phyloP scores from a whole-genome alignment of 2,888 invertebrate genomes.

The Argyra leucocephala region DNA sequence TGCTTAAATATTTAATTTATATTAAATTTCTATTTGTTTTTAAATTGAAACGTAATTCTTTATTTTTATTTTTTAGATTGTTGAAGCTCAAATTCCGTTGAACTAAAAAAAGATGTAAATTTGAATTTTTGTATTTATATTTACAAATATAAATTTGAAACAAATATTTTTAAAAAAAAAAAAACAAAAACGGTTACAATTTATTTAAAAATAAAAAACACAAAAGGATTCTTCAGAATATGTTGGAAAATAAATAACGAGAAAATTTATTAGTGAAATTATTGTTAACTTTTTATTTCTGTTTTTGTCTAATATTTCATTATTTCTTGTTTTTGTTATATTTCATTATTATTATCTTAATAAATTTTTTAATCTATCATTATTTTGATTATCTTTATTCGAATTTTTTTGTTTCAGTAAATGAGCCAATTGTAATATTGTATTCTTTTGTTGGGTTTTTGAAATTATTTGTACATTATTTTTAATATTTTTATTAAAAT shows the following conservation, averaged over 20 bases:
- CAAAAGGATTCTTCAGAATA: conserved; percentile 9
- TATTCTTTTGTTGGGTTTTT: conserved; percentile 20
- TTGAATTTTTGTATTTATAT: too few relatives aligned
- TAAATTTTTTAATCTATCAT: conserved; percentile 22
- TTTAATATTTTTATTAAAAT: conserved; percentile 7
- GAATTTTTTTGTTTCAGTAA: conserved; percentile 16
- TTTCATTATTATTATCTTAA: conserved; percentile 18
- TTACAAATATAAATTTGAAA: too few relatives aligned
- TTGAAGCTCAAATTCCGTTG: conserved; percentile 23
- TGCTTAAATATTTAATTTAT: too few relatives aligned
- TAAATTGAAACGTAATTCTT: not conserved
- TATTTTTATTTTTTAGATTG: conserved; percentile 49
- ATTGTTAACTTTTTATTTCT: conserved; percentile 7
- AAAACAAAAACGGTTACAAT: not conserved
- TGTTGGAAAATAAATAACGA: not conserved
- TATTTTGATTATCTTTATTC: conserved; percentile 10
- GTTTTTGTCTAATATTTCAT: conserved; percentile 11
- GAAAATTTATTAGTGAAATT: conserved; percentile 11
- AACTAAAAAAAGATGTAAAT: conserved; percentile 12
- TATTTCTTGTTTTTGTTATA: conserved; percentile 16
- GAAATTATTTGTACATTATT: conserved; percentile 11
- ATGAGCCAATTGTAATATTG: conserved; percentile 18
- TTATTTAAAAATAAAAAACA: not conserved
- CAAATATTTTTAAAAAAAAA: too few relatives aligned
- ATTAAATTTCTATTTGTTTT: too few relatives aligned